These are phyloP conservation scores for Lasioglossum calceatum DNA, from an alignment of 2,888 invertebrate genomes.

Conservation along the genomic window DNA sequence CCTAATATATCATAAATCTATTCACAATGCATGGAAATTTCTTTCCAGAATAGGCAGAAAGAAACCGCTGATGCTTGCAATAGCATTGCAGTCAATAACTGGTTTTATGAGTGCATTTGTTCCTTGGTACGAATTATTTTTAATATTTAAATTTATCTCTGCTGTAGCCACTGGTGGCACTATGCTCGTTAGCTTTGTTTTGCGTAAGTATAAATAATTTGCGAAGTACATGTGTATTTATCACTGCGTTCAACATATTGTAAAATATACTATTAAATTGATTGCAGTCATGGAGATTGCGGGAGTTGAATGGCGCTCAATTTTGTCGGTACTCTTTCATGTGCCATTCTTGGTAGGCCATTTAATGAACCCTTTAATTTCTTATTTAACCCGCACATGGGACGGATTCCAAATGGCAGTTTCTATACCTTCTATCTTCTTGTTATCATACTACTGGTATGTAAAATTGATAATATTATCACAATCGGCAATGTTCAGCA, in stretches of 20 bases:
- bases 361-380: conserved; percentile 86
- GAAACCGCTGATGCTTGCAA: conserved; percentile 86
- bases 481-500: not conserved
- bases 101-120: conserved; percentile 87
- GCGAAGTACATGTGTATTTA: not conserved
- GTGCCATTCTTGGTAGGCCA: conserved; percentile 86
- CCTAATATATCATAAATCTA: not conserved
- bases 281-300: conserved; percentile 86
- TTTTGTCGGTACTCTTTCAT: conserved; percentile 86
- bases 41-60: conserved; percentile 87
- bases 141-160: conserved; percentile 86
- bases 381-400: conserved; percentile 88
- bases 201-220: conserved; percentile 83
- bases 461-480: conserved; percentile 48
- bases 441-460: conserved; percentile 85
- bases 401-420: conserved; percentile 84
- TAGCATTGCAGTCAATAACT: conserved; percentile 86
- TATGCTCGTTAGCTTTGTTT: conserved; percentile 88
- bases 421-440: conserved; percentile 84
- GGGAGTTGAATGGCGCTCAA: conserved; percentile 85
- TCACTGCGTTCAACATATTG: not conserved
- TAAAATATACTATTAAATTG: not conserved
- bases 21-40: not conserved
- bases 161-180: conserved; percentile 88
- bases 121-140: conserved; percentile 87